Percentiles rank a stretch among this genome's conserved stretches.
Evolutionary conservation across 2,888 invertebrate genomes (phyloP).

Genomic region (Chelonus formosanus): DNA sequence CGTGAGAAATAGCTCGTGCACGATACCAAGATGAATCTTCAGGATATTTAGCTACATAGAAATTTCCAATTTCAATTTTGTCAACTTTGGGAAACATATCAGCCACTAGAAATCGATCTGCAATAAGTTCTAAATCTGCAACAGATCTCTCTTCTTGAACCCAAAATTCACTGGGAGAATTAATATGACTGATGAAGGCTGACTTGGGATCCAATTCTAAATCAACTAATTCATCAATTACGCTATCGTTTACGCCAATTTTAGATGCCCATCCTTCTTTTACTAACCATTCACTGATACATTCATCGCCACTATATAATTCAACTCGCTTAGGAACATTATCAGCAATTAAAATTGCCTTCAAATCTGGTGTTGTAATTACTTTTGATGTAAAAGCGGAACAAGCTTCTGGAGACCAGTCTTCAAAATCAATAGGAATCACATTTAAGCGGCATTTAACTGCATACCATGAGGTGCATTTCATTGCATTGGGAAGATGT

Average conservation of each 20-base stretch:
- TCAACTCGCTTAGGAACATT: constrained; percentile 59
- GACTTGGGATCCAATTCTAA: constrained; percentile 65
- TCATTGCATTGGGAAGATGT: constrained; percentile 70
- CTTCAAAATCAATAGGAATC: constrained; percentile 72
- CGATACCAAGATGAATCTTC: constrained; percentile 77
- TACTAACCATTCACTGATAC: constrained; percentile 51
- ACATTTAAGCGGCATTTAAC: constrained; percentile 76
- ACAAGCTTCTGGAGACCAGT: constrained; percentile 72
- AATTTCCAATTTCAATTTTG: constrained; percentile 69
- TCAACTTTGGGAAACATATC: constrained; percentile 67
- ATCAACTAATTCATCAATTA: constrained; percentile 52
- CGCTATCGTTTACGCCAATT: constrained; percentile 46
- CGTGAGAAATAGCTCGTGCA: constrained; percentile 71
- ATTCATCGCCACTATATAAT: constrained; percentile 58
- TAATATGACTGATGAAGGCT: constrained; percentile 75
- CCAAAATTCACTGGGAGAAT: constrained; percentile 78
- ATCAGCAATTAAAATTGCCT: constrained; percentile 56
- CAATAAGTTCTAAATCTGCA: constrained; percentile 71
- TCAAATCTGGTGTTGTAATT: constrained; percentile 1
- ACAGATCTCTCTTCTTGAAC: constrained; percentile 75
- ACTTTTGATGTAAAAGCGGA: constrained; percentile 66
- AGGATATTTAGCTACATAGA: constrained; percentile 74
- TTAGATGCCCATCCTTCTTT: constrained; percentile 48
- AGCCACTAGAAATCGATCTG: constrained; percentile 68
- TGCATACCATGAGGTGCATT: constrained; percentile 69